Conservation (phyloP, 2,888 invertebrate genomes). For the Neoaliturus tenellus region DNA sequence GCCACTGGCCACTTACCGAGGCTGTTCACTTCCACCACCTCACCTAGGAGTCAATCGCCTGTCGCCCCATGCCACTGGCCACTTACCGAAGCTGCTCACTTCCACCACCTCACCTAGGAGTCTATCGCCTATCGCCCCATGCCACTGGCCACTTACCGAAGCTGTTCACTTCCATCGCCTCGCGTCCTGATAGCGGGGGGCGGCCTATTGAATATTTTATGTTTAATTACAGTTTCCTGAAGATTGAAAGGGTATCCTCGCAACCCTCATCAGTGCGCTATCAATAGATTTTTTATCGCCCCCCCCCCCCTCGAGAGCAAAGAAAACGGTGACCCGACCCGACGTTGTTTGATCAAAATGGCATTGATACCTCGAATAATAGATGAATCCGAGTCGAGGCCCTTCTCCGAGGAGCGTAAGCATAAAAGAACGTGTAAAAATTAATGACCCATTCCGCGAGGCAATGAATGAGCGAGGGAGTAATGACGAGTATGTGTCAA, state of each 20-base stretch:
- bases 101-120: too few species aligned
- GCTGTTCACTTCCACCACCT: too few species aligned
- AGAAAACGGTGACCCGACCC: conserved; percentile 52
- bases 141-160: too few species aligned
- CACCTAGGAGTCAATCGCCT: too few species aligned
- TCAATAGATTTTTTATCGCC: conserved; percentile 60
- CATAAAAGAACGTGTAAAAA: conserved; percentile 60
- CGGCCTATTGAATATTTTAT: conserved; percentile 59
- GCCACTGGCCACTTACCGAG: too few species aligned
- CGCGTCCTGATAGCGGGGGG: conserved; percentile 15
- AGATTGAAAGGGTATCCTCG: conserved; percentile 53
- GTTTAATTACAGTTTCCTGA: conserved; percentile 59
- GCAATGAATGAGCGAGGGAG: conserved; percentile 48
- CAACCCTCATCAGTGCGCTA: conserved; percentile 56
- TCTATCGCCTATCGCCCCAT: too few species aligned
- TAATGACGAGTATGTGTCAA: conserved; percentile 49
- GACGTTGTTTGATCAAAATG: conserved; percentile 60
- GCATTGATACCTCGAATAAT: conserved; percentile 59
- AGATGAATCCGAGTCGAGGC: conserved; percentile 57
- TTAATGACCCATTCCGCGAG: conserved; percentile 58
- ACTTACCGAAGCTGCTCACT: too few species aligned
- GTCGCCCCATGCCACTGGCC: too few species aligned
- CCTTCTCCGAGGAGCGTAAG: conserved; percentile 54
- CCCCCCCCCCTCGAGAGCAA: conserved; percentile 39
- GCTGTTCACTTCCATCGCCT: conserved; percentile 7